Percentiles rank a stretch among this genome's conserved stretches.
phyloP scores from a whole-genome alignment of 2,888 invertebrate genomes.

The Patella pellucida region DNA sequence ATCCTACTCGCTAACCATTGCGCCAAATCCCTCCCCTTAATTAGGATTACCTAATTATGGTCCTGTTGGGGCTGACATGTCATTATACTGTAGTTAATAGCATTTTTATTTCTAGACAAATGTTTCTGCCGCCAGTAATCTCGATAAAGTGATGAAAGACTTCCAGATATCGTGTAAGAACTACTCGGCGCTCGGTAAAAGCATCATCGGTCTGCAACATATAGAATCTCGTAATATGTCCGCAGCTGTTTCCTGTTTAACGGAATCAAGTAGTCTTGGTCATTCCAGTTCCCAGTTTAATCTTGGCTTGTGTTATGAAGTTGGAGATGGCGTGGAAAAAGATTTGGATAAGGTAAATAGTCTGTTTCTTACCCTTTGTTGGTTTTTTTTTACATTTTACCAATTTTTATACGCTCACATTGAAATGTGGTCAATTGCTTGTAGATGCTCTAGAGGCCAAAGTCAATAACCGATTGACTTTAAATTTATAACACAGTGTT shows the following conservation, averaged over 20 bases:
- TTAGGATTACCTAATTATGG: too few species aligned
- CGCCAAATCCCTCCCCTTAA: too few species aligned
- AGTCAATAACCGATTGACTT: too few species aligned
- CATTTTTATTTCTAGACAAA: too few species aligned
- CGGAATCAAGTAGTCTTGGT: slow-evolving; percentile 66
- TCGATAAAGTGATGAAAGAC: slow-evolving; percentile 49
- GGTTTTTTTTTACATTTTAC: too few species aligned
- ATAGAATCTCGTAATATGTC: slow-evolving; percentile 46
- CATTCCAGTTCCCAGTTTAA: slow-evolving; percentile 76
- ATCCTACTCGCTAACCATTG: too few species aligned
- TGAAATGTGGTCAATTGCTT: too few species aligned
- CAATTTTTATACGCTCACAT: too few species aligned
- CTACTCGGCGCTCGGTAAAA: slow-evolving; percentile 49
- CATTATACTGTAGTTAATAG: too few species aligned
- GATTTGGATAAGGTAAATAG: slow-evolving; percentile 73
- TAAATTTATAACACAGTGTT: too few species aligned
- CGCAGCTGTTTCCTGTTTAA: slow-evolving; percentile 48
- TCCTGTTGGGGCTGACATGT: too few species aligned
- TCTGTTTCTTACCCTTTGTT: background rate
- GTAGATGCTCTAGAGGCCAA: too few species aligned
- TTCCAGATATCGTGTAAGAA: slow-evolving; percentile 51
- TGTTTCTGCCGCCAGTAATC: slow-evolving; percentile 24
- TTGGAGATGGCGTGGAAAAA: slow-evolving; percentile 77
- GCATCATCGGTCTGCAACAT: slow-evolving; percentile 49
- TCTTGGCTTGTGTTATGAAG: slow-evolving; percentile 80